Base-by-base conservation (phyloP, 2,888 invertebrate species). In the Diadegma fenestrale region DNA sequence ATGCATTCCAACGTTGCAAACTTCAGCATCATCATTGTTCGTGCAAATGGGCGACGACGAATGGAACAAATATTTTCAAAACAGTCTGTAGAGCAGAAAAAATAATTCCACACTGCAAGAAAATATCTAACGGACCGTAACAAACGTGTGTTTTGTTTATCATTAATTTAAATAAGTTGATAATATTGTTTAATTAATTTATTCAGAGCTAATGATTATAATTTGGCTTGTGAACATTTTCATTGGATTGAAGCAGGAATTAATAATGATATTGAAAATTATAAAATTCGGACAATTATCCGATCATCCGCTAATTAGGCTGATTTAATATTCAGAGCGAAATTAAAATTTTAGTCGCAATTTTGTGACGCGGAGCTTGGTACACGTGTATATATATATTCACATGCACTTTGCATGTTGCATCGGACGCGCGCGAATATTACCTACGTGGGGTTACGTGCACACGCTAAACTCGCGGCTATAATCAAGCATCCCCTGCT, bases 361-460 rank as follows among this genome's bases (percentile, higher is more conserved):
- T 30, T 69, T 26, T 51, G 43, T 63, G 41, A 43, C 43, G 1
- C 7, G 17, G 17, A 5, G n/a, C 54, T 58, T n/a, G 22, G 41
- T 41, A 37, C 26, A 17, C n/a, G 8, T 48, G 33, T 63, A 19
- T 45, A 30, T 37, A 26, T 45, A 30, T 37, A 26, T 76, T 48
- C 37, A n/a, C 58, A 33, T 37, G 64, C 54, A 77, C 66, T 78
- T 58, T 78, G 78, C 30, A 73, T 58, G 58, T 84, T 80, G 66
- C 26, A 58, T 43, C 48, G 14, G 48, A 72, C 48, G 41, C 79
- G 71, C 48, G 41, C 79, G 71, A 82, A 75, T 77, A 69, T 83
- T 80, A 58, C 61, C 22, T 17, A 48, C 61, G 58, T 66, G 45
- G 71, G 75, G 61, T 71, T 72, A 72, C 71, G 72, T 43, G 43